Evolutionary conservation across 2,888 invertebrate species (phyloP), one percentile per base, ranked within the genome.

Genomic region (Ypsolopha sequella): DNA sequence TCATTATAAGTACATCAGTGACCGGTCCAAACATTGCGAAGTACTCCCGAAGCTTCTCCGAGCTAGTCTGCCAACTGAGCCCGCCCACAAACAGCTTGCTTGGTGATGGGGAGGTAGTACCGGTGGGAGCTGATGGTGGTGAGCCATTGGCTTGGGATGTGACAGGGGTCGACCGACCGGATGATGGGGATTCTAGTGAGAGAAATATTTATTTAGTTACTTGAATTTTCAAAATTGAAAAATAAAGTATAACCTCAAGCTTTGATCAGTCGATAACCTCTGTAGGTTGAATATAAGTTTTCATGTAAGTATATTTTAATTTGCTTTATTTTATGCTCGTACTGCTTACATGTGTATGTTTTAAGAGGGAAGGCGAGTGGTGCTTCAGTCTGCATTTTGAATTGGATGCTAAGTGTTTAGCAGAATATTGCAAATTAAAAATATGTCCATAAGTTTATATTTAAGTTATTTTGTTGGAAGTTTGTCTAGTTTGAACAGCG

Each of bases 1-100:
- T 96, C 96, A 96, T 96, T 67, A 96, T 96, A 56, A 96, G 90
- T 52, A 96, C 96, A 74, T 96, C 96, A 36, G 95, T 94, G 59
- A 96, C 95, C 6, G 93, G 92, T 53, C 96, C 96, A 66, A 95
- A 96, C 93, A 95, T 95, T 52, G 94, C 93, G 64, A 96, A 96
- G 80, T 96, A 96, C 66, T 96, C 95, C 64, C 94, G 88, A n/a
- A 96, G 90, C 77, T 95, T 96, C 76, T 96, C 96, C 52, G 94
- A 93, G 68, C 95, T 95, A 13, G 96, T 96, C 84, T 96, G 95
- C 96, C 96, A 96, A 76, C 95, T 95, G 55, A 96, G 91, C 0
- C 96, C 96, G 6, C 96, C 96, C 48, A 96, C 96, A 68, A 96
- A 96, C 49, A 96, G 90, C 78, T 96, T 96, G 61, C 93, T 93